Evolutionary conservation across 2,888 invertebrate genomes (phyloP).

Genomic region (Colletes collaris): DNA sequence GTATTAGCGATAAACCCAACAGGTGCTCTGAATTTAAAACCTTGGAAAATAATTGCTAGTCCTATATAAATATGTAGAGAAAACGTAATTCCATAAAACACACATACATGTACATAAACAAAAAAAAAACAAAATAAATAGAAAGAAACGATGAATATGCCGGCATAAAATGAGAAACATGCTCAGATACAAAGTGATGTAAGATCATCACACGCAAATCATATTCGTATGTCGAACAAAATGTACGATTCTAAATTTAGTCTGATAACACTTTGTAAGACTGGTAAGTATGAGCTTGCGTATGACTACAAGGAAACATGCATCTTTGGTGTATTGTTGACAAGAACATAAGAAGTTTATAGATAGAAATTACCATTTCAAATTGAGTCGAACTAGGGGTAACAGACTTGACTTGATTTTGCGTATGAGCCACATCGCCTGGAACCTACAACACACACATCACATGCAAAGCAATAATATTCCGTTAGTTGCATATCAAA

Average conservation of each 20-base stretch:
- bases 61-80: conserved; percentile 49
- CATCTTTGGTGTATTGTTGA: conserved; percentile 46
- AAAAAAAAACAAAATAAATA: conserved; percentile 6
- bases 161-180: conserved; percentile 80
- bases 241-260: neutral
- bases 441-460: conserved; percentile 79
- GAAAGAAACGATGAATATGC: conserved; percentile 78
- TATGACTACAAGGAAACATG: conserved; percentile 61
- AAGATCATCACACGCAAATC: conserved; percentile 63
- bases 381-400: conserved; percentile 79
- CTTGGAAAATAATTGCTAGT: conserved; percentile 46
- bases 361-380: conserved; percentile 80
- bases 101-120: conserved; percentile 25
- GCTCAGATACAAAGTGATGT: conserved; percentile 76
- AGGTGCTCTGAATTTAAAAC: conserved; percentile 74
- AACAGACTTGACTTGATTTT: conserved; percentile 80
- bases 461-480: conserved; percentile 71
- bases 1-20: conserved; percentile 74
- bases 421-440: conserved; percentile 81
- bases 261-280: conserved; percentile 9
- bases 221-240: conserved; percentile 20
- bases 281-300: conserved; percentile 50
- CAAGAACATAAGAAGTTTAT: conserved; percentile 44
- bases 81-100: conserved; percentile 65
- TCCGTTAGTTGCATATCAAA: conserved; percentile 59